A percentile compares a stretch with the other conserved stretches of the same genome.
Evolutionary conservation across 2,113 vertebrate species (phyloP).

Genomic region (Myotis brandtii): DNA sequence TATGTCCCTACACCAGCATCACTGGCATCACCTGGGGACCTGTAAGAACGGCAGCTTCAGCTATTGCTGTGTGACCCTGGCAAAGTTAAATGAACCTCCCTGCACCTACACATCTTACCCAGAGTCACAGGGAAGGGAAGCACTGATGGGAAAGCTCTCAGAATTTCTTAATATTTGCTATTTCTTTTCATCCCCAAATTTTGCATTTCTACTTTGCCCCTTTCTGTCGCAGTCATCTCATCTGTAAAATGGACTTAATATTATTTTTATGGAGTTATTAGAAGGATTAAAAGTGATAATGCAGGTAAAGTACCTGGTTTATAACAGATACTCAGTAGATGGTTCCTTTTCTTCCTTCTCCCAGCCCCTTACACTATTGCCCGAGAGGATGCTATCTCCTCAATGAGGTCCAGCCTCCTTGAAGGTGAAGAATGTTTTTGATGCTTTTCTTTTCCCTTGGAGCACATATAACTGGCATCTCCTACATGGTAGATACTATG

Average conservation of each 20-base stretch:
- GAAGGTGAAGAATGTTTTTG: conserved; percentile 14
- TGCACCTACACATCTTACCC: not conserved
- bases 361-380: not conserved
- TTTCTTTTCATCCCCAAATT: conserved; percentile 23
- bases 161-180: not conserved
- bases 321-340: not conserved
- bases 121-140: not conserved
- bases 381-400: not conserved
- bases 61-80: not conserved
- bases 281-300: not conserved
- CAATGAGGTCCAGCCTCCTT: not conserved
- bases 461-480: not conserved
- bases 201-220: not conserved
- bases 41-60: not conserved
- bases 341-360: not conserved
- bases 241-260: conserved; percentile 21
- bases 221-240: conserved; percentile 22
- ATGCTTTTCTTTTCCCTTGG: not conserved
- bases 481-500: not conserved
- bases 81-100: not conserved
- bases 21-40: not conserved
- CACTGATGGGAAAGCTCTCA: not conserved
- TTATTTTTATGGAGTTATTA: not conserved
- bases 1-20: not conserved
- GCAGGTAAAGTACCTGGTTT: not conserved